These are phyloP conservation scores for Eupleurogrammus muticus DNA, from an alignment of 2,797 vertebrate genomes.

Conservation along the genomic window DNA sequence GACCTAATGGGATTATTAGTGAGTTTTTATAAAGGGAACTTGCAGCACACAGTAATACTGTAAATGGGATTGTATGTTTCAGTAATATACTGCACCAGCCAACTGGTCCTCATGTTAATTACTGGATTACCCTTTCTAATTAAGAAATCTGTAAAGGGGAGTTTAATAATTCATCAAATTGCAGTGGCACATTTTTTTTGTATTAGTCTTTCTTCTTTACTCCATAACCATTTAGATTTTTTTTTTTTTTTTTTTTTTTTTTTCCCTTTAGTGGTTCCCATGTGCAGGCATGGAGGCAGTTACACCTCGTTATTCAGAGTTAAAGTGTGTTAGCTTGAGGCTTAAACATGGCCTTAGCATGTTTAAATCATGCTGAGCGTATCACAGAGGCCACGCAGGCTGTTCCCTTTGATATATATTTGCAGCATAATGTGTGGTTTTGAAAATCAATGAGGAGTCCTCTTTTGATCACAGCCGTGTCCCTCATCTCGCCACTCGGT, in stretches of 20 bases:
- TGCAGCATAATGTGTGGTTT: constrained; percentile 70
- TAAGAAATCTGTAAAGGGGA: constrained; percentile 71
- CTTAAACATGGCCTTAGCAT: constrained; percentile 71
- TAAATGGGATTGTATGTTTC: constrained; percentile 67
- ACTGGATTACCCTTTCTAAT: constrained; percentile 82
- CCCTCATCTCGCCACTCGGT: constrained; percentile 46
- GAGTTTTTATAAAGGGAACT: constrained; percentile 64
- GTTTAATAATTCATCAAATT: constrained; percentile 76
- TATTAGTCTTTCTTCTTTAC: constrained; percentile 36
- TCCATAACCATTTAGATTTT: constrained; percentile 30
- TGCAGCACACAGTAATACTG: constrained; percentile 56
- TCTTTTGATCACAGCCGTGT: constrained; percentile 73
- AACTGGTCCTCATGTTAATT: constrained; percentile 75
- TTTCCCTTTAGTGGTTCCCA: constrained; percentile 33
- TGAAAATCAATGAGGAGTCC: constrained; percentile 75
- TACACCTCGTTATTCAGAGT: constrained; percentile 59
- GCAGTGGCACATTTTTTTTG: constrained; percentile 42
- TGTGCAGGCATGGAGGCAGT: constrained; percentile 25
- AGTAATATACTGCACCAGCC: constrained; percentile 67
- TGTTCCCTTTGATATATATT: constrained; percentile 76
- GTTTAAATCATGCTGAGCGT: constrained; percentile 72
- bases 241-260: constrained; percentile 4
- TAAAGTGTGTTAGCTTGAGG: constrained; percentile 70
- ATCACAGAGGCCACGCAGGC: constrained; percentile 62
- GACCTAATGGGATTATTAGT: constrained; percentile 83